A percentile compares a stretch with the other conserved stretches of the same genome.
phyloP scores from a whole-genome alignment of 1,140 invertebrate species.

The Aphaenogaster rudis region DNA sequence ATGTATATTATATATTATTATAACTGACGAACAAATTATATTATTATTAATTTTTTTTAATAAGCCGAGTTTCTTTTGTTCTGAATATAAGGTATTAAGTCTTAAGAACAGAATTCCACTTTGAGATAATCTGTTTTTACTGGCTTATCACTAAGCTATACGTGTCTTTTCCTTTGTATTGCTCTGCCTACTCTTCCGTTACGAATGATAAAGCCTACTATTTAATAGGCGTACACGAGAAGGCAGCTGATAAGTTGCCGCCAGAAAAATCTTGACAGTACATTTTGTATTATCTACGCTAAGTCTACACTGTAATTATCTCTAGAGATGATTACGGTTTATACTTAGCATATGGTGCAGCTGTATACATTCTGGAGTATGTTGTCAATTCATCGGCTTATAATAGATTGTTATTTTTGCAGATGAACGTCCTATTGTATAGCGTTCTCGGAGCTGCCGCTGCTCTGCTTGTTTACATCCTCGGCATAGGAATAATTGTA shows the following conservation, averaged over 20 bases:
- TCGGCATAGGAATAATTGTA: constrained; percentile 82
- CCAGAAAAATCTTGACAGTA: constrained; percentile 34
- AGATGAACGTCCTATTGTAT: constrained; percentile 85
- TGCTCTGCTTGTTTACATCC: constrained; percentile 81
- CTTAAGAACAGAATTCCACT: neutral
- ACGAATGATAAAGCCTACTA: constrained; percentile 32
- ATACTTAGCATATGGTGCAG: neutral
- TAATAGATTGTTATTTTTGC: constrained; percentile 70
- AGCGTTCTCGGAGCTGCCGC: constrained; percentile 82
- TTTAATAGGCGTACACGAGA: constrained; percentile 2
- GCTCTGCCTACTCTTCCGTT: neutral
- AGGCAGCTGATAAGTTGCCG: constrained; percentile 4
- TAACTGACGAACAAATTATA: neutral
- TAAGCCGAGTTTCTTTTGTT: neutral
- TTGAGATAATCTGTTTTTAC: constrained; percentile 8
- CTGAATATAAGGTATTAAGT: neutral
- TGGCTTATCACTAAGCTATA: constrained; percentile 14
- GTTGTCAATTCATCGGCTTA: neutral
- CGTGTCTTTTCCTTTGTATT: neutral
- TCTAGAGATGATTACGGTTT: constrained; percentile 24
- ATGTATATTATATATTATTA: neutral
- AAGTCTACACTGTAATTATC: neutral
- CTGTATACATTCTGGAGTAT: constrained; percentile 12
- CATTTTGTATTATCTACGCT: constrained; percentile 39
- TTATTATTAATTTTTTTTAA: neutral